Evolutionary conservation across 2,797 vertebrate species (phyloP).

Genomic region (Phoxinus dragarum): DNA sequence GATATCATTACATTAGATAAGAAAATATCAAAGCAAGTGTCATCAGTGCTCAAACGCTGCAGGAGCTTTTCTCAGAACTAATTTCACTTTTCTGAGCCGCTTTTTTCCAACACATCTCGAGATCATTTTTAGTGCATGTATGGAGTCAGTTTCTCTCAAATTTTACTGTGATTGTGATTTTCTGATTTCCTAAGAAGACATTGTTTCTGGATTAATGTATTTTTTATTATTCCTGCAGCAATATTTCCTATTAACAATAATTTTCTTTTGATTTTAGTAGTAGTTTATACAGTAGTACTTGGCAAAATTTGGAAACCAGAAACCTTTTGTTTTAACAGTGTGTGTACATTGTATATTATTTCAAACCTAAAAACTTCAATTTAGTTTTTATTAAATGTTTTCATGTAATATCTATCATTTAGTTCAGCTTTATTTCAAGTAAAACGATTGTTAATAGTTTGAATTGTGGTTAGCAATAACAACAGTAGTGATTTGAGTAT

Average conservation of each 20-base stretch:
- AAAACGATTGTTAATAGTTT: no score
- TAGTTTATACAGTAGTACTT: not conserved
- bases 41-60: conserved; percentile 5
- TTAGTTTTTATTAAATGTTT: no score
- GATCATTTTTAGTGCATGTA: not conserved
- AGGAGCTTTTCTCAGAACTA: conserved; percentile 2
- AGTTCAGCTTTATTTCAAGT: no score
- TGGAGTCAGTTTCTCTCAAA: not conserved
- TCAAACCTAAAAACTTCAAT: not conserved
- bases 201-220: not conserved
- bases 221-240: not conserved
- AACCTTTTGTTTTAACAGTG: not conserved
- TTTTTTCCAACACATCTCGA: not conserved
- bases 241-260: not conserved
- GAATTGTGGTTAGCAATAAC: no score
- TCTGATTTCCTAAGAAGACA: not conserved
- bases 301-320: not conserved
- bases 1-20: not conserved
- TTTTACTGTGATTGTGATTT: not conserved
- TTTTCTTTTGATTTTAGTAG: not conserved
- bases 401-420: no score
- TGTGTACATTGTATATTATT: not conserved
- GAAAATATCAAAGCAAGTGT: conserved; percentile 30
- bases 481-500: no score
- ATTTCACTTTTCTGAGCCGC: not conserved